Evolutionary conservation across 2,797 vertebrate genomes (phyloP), one percentile per base, ranked within the genome.

Genomic region (Pipistrellus pipistrellus): DNA sequence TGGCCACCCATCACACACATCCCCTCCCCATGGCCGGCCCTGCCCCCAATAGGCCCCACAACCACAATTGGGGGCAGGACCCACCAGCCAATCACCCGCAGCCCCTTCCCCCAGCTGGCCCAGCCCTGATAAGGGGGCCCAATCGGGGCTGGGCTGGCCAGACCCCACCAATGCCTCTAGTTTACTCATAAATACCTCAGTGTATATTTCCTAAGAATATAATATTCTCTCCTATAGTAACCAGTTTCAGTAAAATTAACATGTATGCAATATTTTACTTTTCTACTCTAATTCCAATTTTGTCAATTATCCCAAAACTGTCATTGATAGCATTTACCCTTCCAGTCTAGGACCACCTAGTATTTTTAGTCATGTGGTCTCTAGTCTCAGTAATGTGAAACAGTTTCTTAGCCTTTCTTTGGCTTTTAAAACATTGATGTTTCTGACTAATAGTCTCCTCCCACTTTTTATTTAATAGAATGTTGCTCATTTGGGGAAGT

Each of bases 111-210:
- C 53, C 21, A 55, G 21, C 53, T 8, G 20, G 53, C 53, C 53
- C 5, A 8, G 53, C 18, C 53, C 51, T 53, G 17, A 20, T 53
- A 20, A 41, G 1, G 18, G 18, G 51, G 51, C 51, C 17, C 48
- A 48, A 15, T 48, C 14, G 48, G 48, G 48, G 15, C 17, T 51
- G 51, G 51, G 17, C 51, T 8, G 20, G 20, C 53, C 20, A 3
- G 18, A 55, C 20, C 53, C 21, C 53, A 55, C 53, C 53, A 55
- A 21, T 55, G 53, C 53, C 53, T 55, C 53, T 55, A 21, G 53
- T 55, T 91, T 85, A 80, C 15, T 41, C 13, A 30, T 94, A 83
- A 92, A 51, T 32, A 78, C 55, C 59, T 93, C 46, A 85, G 20
- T 30, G 32, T 72, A 10, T 78, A 46, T 35, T 86, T 71, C 25